These are phyloP conservation scores for Tragelaphus oryx DNA, from an alignment of 2,797 vertebrate species.

Conservation along the genomic window DNA sequence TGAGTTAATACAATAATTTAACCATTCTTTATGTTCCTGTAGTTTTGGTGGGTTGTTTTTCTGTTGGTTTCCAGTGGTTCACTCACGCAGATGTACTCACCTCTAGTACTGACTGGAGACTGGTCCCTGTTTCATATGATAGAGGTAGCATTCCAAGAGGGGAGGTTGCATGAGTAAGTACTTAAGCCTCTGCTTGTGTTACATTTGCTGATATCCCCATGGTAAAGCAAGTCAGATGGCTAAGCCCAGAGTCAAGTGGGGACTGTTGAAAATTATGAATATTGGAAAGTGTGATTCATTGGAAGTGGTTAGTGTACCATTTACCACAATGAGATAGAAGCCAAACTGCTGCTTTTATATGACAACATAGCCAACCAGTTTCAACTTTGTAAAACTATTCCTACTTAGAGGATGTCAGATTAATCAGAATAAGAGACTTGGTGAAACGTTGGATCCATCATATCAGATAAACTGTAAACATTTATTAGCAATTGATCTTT, in stretches of 20 bases:
- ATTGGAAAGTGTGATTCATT: neutral
- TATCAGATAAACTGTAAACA: neutral
- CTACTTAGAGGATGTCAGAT: neutral
- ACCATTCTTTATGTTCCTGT: neutral
- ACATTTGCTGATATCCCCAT: neutral
- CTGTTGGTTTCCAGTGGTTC: neutral
- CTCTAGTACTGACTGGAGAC: neutral
- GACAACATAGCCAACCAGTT: neutral
- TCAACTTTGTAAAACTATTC: neutral
- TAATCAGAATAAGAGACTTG: neutral
- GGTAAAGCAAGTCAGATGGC: neutral
- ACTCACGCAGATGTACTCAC: neutral
- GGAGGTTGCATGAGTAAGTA: neutral
- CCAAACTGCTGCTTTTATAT: neutral
- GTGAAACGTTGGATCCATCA: neutral
- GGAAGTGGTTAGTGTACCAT: neutral
- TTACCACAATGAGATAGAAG: neutral
- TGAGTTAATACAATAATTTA: neutral
- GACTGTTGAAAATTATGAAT: neutral
- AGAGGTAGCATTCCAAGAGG: neutral
- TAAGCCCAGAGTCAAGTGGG: neutral
- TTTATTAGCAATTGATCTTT: neutral
- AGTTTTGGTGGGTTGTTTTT: neutral
- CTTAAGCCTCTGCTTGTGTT: neutral
- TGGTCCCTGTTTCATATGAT: neutral